These are phyloP conservation scores for Conus ventricosus DNA, from an alignment of 1,140 invertebrate genomes.

Conservation along the genomic window DNA sequence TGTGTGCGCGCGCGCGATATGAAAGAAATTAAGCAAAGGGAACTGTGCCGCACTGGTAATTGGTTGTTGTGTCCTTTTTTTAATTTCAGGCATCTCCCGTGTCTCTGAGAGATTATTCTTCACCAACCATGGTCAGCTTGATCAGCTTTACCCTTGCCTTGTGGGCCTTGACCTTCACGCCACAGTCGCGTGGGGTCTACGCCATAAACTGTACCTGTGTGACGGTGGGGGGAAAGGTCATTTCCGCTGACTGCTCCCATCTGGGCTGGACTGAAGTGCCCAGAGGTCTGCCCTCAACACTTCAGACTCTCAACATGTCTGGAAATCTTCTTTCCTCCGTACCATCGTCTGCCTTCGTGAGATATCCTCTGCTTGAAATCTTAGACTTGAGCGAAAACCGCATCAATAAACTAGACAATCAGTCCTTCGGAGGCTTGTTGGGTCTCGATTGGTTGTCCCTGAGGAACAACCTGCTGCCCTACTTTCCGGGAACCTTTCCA, in stretches of 20 bases:
- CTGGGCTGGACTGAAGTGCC: background rate
- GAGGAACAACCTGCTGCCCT: background rate
- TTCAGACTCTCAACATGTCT: background rate
- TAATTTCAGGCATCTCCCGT: too few relatives aligned
- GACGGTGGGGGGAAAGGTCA: background rate
- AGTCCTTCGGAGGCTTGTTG: background rate
- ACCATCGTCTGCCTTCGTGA: background rate
- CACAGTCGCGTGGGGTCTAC: background rate
- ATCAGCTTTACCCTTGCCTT: background rate
- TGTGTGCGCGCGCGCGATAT: background rate
- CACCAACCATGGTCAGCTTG: background rate
- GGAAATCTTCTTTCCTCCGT: background rate
- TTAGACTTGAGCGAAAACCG: background rate
- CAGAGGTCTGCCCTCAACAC: background rate
- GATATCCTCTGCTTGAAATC: background rate
- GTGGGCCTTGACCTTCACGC: background rate
- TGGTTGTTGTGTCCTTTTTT: too few relatives aligned
- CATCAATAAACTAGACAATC: background rate
- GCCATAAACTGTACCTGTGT: conserved; percentile 1
- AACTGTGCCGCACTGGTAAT: too few relatives aligned
- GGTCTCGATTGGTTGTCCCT: background rate
- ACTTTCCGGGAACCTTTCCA: background rate
- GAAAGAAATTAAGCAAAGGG: too few relatives aligned
- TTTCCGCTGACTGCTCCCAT: background rate
- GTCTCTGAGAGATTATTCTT: too few relatives aligned